Percentiles rank a stretch among this genome's conserved stretches.
Evolutionary conservation across 2,888 invertebrate genomes (phyloP).

Genomic region (Colletes collaris): DNA sequence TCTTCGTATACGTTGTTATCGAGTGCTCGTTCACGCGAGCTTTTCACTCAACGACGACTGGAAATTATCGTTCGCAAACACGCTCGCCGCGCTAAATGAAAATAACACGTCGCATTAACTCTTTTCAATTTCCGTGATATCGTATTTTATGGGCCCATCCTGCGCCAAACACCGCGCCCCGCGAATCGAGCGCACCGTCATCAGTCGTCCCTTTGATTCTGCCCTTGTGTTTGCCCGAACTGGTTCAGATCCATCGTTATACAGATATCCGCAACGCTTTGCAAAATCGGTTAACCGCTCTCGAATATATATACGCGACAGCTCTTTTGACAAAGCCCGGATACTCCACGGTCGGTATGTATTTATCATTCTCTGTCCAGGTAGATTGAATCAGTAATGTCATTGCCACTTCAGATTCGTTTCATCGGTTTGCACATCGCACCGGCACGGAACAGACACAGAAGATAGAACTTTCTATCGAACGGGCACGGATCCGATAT

Average conservation of each 20-base stretch:
- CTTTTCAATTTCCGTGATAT: slow-evolving; percentile 11
- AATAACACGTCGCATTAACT: slow-evolving; percentile 3
- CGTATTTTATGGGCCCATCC: slow-evolving; percentile 1
- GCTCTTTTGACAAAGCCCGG: slow-evolving; percentile 44
- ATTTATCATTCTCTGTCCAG: slow-evolving; percentile 33
- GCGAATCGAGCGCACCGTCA: slow-evolving; percentile 20
- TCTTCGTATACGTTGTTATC: too few relatives aligned
- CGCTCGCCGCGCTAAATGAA: not conserved
- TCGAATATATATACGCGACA: slow-evolving; percentile 36
- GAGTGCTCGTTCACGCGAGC: too few relatives aligned
- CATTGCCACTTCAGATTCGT: slow-evolving; percentile 31
- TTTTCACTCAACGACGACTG: too few relatives aligned
- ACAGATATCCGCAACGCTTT: slow-evolving; percentile 30
- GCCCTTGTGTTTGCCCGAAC: slow-evolving; percentile 28
- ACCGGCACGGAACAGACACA: not conserved
- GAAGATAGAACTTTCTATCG: slow-evolving; percentile 3
- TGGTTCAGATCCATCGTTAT: slow-evolving; percentile 35
- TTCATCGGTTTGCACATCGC: slow-evolving; percentile 7
- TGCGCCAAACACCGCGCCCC: not conserved
- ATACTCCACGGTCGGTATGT: slow-evolving; percentile 5
- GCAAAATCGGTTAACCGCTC: slow-evolving; percentile 47
- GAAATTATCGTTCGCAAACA: not conserved
- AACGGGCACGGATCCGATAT: not conserved
- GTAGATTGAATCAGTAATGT: slow-evolving; percentile 42
- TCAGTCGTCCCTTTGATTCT: slow-evolving; percentile 42